Evolutionary conservation across 2,888 invertebrate species (phyloP), one percentile per base, ranked within the genome.

Genomic region (Nephrotoma guestfalica): DNA sequence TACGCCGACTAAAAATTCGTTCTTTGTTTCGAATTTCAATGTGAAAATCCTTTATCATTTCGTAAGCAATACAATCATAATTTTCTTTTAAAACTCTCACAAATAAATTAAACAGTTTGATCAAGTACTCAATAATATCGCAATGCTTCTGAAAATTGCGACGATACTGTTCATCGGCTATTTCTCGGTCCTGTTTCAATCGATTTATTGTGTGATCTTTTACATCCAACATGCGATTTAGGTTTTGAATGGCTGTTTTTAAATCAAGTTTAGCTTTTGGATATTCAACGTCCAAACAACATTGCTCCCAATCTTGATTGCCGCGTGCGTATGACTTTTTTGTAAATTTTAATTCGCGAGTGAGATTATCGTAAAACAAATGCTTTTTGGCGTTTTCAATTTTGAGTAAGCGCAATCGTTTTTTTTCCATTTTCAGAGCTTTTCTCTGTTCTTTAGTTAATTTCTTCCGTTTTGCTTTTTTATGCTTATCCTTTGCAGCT

Each of bases 191-290:
- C 13, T 86, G 6, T 6, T 47, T 13, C 13, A 86, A 43, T 13
- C 41, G 42, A 13, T 86, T 42, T 6, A 86, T 86, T 83, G 30
- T 42, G 3, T 83, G 42, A 30, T 41, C 42, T 86, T 86, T 86
- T 30, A 11, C n/a, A 83, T 86, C 86, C 13, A 86, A 40, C 11
- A 83, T 18, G 4, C 71, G 41, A 71, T 86, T 71, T 43, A 86
- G 40, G 7, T 43, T 15, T 71, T 86, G 86, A 15, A 15, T 83
- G 5, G 86, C 57, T 7, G 43, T 45, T 45, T 86, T n/a, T 18
- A 91, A 86, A 86, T 91, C 91, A 0, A 88, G 86, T 3, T 89
- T 89, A 86, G 91, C 88, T 86, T 91, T 90, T 4, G 87, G 84
- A 0, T 89, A 45, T 86, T 90, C 90, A 0, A 91, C 88, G n/a